These are phyloP conservation scores for Sitta europaea DNA, from an alignment of 2,113 vertebrate species.

Conservation along the genomic window DNA sequence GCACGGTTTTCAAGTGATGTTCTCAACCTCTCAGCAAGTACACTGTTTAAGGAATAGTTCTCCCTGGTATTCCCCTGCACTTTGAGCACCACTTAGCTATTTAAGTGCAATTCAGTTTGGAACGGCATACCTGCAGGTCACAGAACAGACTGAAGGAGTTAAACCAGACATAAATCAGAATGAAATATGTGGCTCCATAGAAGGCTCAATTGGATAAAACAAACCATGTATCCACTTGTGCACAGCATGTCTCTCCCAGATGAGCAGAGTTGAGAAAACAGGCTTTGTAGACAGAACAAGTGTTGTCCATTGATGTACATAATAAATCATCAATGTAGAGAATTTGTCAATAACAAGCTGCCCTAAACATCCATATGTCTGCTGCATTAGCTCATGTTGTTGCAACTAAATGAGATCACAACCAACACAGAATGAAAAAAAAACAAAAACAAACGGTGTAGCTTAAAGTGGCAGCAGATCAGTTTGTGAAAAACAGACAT, in stretches of 20 bases:
- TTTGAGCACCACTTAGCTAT: not conserved
- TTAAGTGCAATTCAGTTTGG: not conserved
- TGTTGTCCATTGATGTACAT: constrained; percentile 61
- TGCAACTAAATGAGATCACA: constrained; percentile 66
- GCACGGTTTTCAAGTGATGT: not conserved
- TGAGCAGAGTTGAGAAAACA: constrained; percentile 60
- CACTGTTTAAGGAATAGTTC: not conserved
- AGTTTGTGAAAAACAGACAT: constrained; percentile 41
- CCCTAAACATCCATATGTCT: constrained; percentile 59
- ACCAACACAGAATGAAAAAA: constrained; percentile 1
- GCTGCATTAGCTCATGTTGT: constrained; percentile 34
- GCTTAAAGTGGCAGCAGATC: constrained; percentile 34
- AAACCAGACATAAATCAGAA: not conserved
- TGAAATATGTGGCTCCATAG: not conserved
- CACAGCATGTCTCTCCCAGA: constrained; percentile 58
- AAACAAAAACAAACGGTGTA: not conserved
- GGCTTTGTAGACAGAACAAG: constrained; percentile 64
- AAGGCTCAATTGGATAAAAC: not conserved
- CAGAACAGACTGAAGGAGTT: constrained; percentile 3
- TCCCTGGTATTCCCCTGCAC: not conserved
- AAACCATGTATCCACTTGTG: constrained; percentile 29
- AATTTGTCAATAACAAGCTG: constrained; percentile 72
- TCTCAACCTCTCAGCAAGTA: not conserved
- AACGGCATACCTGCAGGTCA: constrained; percentile 2
- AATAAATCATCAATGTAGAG: constrained; percentile 71